Evolutionary conservation across 2,888 invertebrate species (phyloP).

Genomic region (Drosophila dives): DNA sequence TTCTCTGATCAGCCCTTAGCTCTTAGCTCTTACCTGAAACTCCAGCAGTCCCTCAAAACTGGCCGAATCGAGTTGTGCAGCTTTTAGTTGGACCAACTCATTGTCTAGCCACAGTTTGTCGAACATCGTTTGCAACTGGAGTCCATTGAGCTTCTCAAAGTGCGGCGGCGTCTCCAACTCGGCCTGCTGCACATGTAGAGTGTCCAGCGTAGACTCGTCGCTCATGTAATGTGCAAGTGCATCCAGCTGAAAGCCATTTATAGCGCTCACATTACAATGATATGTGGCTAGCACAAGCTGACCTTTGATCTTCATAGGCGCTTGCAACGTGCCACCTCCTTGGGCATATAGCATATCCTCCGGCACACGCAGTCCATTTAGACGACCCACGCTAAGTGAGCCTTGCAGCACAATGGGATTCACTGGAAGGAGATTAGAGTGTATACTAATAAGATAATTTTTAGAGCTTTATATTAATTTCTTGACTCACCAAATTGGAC

Average conservation of each 20-base stretch:
- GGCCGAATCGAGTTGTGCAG: slow-evolving; percentile 63
- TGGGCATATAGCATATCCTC: slow-evolving; percentile 84
- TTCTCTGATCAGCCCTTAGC: background rate
- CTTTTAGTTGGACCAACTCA: slow-evolving; percentile 70
- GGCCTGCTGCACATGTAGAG: slow-evolving; percentile 84
- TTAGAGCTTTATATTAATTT: background rate
- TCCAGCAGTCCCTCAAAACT: slow-evolving; percentile 77
- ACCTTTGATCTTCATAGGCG: slow-evolving; percentile 55
- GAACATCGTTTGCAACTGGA: slow-evolving; percentile 80
- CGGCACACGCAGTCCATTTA: slow-evolving; percentile 84
- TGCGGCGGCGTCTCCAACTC: slow-evolving; percentile 84
- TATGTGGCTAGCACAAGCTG: slow-evolving; percentile 35
- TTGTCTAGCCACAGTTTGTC: slow-evolving; percentile 86
- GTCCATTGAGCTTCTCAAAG: slow-evolving; percentile 84
- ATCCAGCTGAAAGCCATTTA: slow-evolving; percentile 74
- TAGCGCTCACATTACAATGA: slow-evolving; percentile 54
- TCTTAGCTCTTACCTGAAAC: slow-evolving; percentile 65
- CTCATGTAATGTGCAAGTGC: slow-evolving; percentile 64
- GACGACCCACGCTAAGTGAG: slow-evolving; percentile 72
- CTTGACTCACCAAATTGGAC: slow-evolving; percentile 84
- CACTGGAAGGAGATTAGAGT: slow-evolving; percentile 46
- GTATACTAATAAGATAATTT: background rate
- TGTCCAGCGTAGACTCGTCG: slow-evolving; percentile 28
- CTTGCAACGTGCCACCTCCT: slow-evolving; percentile 66
- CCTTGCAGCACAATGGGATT: slow-evolving; percentile 74